Conservation (phyloP, 2,113 vertebrate genomes). For the Ctenodactylus gundi region DNA sequence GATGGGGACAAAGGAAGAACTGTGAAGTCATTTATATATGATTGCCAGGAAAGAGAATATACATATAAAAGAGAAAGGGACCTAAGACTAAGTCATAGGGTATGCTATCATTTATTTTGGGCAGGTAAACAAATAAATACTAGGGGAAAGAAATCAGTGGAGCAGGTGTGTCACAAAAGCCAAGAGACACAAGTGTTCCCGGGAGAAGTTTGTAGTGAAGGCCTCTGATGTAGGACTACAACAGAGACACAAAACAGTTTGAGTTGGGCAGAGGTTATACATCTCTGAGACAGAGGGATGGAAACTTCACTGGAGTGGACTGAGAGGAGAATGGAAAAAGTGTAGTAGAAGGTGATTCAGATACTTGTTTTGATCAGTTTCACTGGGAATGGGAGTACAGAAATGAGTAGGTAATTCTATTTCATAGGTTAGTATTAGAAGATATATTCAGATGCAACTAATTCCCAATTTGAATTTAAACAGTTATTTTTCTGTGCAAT, state of each 20-base stretch:
- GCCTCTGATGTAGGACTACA: background rate
- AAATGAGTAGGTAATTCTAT: background rate
- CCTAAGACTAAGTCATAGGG: background rate
- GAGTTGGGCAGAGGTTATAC: background rate
- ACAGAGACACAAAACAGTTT: background rate
- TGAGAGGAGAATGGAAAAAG: conserved; percentile 1
- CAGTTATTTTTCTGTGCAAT: no score
- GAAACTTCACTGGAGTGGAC: background rate
- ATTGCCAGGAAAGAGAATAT: background rate
- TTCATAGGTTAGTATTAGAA: background rate
- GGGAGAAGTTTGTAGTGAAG: background rate
- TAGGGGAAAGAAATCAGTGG: background rate
- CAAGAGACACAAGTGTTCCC: background rate
- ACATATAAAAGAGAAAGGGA: background rate
- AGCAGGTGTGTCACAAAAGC: background rate
- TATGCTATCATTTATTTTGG: background rate
- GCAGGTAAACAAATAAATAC: background rate
- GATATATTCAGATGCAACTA: background rate
- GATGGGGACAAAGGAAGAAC: background rate
- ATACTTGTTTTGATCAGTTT: background rate
- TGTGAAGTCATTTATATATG: background rate
- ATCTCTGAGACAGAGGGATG: background rate
- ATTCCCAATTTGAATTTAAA: conserved; percentile 21
- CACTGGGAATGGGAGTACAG: background rate
- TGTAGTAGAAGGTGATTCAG: background rate